Percentiles rank a stretch among this genome's conserved stretches.
Evolutionary conservation across 1,140 invertebrate species (phyloP).

Genomic region (Drosophila saltans): DNA sequence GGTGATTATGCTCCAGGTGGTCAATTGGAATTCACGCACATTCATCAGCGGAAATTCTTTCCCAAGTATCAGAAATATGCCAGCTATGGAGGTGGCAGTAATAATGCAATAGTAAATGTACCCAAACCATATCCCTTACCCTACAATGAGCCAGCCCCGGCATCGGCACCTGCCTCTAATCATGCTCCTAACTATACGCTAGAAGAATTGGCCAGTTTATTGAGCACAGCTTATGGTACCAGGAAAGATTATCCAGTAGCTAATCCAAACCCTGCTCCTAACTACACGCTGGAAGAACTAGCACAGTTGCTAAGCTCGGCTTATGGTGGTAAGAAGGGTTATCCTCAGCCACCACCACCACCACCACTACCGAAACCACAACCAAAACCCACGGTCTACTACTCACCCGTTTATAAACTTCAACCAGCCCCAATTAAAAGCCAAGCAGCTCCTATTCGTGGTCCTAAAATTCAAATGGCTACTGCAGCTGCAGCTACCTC

Average conservation of each 20-base stretch:
- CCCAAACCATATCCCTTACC: constrained; percentile 55
- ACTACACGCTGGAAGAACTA: constrained; percentile 68
- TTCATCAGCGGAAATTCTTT: constrained; percentile 60
- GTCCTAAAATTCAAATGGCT: constrained; percentile 31
- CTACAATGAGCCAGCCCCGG: constrained; percentile 41
- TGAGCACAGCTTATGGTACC: constrained; percentile 61
- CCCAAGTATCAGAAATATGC: constrained; percentile 48
- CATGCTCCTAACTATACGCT: constrained; percentile 69
- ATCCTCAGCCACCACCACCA: constrained; percentile 38
- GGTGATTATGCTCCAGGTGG: constrained; percentile 60
- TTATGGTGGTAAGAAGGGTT: constrained; percentile 55
- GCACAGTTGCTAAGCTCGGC: constrained; percentile 65
- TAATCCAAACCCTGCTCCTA: constrained; percentile 57
- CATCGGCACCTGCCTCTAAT: constrained; percentile 25
- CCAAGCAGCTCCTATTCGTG: constrained; percentile 17
- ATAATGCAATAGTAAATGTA: constrained; percentile 11
- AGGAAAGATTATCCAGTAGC: constrained; percentile 48
- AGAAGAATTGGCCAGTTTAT: constrained; percentile 63
- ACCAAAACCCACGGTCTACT: constrained; percentile 43
- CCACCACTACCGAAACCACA: not conserved
- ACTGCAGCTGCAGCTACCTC: constrained; percentile 37
- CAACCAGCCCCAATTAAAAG: constrained; percentile 29
- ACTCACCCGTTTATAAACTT: constrained; percentile 38
- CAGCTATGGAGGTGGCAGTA: constrained; percentile 16
- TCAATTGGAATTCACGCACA: constrained; percentile 63